These are phyloP conservation scores for Meta bourneti DNA, from an alignment of 2,888 invertebrate species.

Conservation along the genomic window DNA sequence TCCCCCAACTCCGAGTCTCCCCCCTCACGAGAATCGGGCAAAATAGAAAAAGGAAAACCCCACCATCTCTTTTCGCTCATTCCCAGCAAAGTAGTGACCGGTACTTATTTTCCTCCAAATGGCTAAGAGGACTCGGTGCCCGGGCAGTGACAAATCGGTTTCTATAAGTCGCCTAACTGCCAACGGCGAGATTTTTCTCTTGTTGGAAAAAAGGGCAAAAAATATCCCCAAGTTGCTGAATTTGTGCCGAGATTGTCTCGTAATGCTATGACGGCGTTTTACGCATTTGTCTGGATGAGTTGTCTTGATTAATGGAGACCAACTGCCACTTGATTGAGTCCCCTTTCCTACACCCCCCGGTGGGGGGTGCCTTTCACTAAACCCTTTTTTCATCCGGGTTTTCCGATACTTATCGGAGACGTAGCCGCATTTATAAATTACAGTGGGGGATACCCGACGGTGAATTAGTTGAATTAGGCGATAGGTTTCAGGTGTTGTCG, in stretches of 20 bases:
- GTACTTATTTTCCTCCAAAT: conserved; percentile 69
- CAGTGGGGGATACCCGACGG: neutral
- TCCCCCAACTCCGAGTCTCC: neutral
- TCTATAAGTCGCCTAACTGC: conserved; percentile 69
- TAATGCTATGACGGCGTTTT: conserved; percentile 55
- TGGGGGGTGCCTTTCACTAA: conserved; percentile 13
- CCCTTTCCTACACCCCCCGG: neutral
- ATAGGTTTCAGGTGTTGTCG: neutral
- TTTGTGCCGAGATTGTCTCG: conserved; percentile 35
- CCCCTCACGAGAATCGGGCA: neutral
- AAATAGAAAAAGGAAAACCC: conserved; percentile 15
- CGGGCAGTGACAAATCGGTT: conserved; percentile 73
- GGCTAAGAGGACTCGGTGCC: conserved; percentile 4
- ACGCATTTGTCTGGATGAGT: conserved; percentile 64
- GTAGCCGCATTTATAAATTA: neutral
- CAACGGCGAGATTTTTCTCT: conserved; percentile 30
- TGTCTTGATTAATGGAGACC: conserved; percentile 63
- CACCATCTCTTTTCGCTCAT: conserved; percentile 38
- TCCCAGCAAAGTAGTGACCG: conserved; percentile 57
- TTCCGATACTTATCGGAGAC: neutral
- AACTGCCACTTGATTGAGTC: conserved; percentile 66
- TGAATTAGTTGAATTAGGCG: neutral
- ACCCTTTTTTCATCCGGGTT: conserved; percentile 1
- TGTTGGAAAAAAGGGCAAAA: neutral
- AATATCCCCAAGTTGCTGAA: conserved; percentile 1